Evolutionary conservation across 2,113 vertebrate species (phyloP), one percentile per base, ranked within the genome.

Genomic region (Ageneiosus marmoratus): DNA sequence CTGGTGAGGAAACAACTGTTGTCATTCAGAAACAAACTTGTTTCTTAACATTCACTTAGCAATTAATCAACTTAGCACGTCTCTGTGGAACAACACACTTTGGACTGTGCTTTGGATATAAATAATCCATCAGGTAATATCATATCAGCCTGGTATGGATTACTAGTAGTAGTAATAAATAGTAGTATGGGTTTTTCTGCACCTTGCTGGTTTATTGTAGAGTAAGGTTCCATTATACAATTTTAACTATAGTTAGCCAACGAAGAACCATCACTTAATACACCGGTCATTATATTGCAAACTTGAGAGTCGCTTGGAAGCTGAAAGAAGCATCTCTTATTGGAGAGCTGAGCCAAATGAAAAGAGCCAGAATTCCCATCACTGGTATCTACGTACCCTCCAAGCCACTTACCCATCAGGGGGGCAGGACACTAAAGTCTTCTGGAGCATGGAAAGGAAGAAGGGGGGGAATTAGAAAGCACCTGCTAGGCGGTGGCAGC

Each of bases 401-500:
- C 53, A 69, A 27, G 46, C 27, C 8, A 67, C 16, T 44, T 11
- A 10, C 37, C 46, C 41, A 72, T 67, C 50, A 51, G 46, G 53
- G 74, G 32, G 55, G 78, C 62, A 62, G 83, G 79, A 82, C 77
- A 79, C 79, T 73, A 73, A 77, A 80, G 75, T 70, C 77, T 76
- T 69, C 58, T 27, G 11, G 85, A 80, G 82, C 78, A 81, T 76
- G 82, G 74, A 77, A 67, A 51, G 74, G 50, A 69, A 72, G 37
- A 56, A 22, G 69, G 65, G 56, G 79, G 79, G 37, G 29, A 56
- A 29, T 73, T 65, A 77, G 44, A 88, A 76, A 84, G 91, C 93
- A 94, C 93, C 93, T 93, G 94, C 90, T 92, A 90, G 53, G 89
- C 83, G 51, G 89, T 88, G 85, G 88, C 88, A 69, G 79, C 79